Evolutionary conservation across 2,113 vertebrate genomes (phyloP).

Genomic region (Hystrix cristata): DNA sequence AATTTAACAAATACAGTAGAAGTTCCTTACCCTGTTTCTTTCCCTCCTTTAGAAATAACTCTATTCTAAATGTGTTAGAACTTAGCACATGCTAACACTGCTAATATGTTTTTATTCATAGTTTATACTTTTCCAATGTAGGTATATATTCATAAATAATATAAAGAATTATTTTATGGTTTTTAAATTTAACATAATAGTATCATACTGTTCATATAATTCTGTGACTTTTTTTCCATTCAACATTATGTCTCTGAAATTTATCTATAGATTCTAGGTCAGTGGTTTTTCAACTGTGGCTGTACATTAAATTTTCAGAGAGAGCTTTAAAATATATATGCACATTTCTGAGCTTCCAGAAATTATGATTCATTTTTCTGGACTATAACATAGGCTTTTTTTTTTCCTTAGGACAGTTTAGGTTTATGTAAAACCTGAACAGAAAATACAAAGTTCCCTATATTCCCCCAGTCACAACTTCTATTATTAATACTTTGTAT

Average conservation of each 20-base stretch:
- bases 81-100: background rate
- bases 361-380: conserved; percentile 1
- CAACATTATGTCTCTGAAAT: background rate
- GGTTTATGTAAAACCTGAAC: background rate
- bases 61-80: background rate
- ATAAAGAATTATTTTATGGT: background rate
- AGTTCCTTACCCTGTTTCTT: background rate
- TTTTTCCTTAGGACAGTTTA: conserved; percentile 36
- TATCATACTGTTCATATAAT: background rate
- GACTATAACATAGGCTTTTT: background rate
- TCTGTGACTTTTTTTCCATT: background rate
- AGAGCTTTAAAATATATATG: background rate
- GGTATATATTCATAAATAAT: background rate
- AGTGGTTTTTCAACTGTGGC: too few species aligned
- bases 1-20: background rate
- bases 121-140: conserved; percentile 8
- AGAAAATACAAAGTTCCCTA: background rate
- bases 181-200: background rate
- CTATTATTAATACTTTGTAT: background rate
- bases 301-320: background rate
- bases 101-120: conserved; percentile 4
- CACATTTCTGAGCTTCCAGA: background rate
- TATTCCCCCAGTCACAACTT: background rate
- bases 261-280: background rate
- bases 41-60: background rate